A percentile compares a stretch with the other conserved stretches of the same genome.
Conservation (phyloP, 1,140 invertebrate genomes). For the Drosophila serrata region DNA sequence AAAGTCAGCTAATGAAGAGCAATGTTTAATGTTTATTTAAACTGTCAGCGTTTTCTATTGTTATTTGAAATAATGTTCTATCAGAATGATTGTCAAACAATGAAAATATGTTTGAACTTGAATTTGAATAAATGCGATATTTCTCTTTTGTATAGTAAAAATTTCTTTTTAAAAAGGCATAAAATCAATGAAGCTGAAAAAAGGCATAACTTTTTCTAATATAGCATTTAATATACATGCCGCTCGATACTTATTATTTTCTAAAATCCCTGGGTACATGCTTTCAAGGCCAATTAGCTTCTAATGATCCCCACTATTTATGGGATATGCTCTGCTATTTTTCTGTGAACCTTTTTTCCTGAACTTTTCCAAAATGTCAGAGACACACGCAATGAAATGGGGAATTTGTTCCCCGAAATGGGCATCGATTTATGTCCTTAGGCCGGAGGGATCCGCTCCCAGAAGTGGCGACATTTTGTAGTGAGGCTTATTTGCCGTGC, state of each 20-base stretch:
- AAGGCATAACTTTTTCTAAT: background rate
- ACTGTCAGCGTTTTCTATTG: background rate
- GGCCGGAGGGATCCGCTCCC: background rate
- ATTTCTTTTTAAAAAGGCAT: background rate
- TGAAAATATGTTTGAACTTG: background rate
- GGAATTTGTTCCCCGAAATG: slow-evolving; percentile 3
- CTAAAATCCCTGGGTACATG: background rate
- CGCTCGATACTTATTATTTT: slow-evolving; percentile 1
- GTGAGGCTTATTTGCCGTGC: slow-evolving; percentile 17
- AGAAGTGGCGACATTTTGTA: slow-evolving; percentile 14
- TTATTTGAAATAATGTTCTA: background rate
- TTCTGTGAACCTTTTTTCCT: background rate
- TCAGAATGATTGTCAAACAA: background rate
- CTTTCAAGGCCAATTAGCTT: slow-evolving; percentile 32
- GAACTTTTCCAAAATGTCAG: slow-evolving; percentile 3
- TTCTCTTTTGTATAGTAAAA: background rate
- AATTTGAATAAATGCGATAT: background rate
- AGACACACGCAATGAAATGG: slow-evolving; percentile 14
- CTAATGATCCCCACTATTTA: slow-evolving; percentile 25
- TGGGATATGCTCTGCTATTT: slow-evolving; percentile 13
- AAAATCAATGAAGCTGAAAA: slow-evolving; percentile 2
- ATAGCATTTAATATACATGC: slow-evolving; percentile 7
- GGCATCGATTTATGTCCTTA: slow-evolving; percentile 22
- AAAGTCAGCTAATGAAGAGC: slow-evolving; percentile 7
- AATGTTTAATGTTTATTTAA: slow-evolving; percentile 22